Evolutionary conservation across 2,113 vertebrate genomes (phyloP).

Genomic region (Galemys pyrenaicus): DNA sequence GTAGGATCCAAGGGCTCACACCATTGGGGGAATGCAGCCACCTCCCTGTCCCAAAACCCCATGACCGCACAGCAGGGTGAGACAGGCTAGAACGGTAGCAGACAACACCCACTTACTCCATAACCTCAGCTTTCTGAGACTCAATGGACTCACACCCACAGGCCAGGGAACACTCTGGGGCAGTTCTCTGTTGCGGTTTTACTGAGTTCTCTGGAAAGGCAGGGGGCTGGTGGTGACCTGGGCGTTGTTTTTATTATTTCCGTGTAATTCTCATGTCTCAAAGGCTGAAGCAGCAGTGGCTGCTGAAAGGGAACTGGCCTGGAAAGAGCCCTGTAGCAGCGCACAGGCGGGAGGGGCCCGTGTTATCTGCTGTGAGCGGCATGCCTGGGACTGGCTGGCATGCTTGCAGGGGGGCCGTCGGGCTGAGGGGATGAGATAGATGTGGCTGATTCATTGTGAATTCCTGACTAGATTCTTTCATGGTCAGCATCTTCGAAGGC

Average conservation of each 20-base stretch:
- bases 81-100: constrained; percentile 11
- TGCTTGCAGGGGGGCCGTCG: not conserved
- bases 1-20: constrained; percentile 52
- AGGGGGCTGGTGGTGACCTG: not conserved
- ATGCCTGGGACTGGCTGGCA: too few species aligned
- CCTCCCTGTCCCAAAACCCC: constrained; percentile 25
- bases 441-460: not conserved
- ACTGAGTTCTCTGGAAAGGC: constrained; percentile 52
- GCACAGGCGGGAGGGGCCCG: too few species aligned
- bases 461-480: constrained; percentile 23
- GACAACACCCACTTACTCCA: constrained; percentile 38
- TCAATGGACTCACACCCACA: not conserved
- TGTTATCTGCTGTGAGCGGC: too few species aligned
- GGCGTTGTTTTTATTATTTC: constrained; percentile 54
- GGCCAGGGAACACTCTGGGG: not conserved
- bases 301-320: constrained; percentile 6
- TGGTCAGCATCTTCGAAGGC: not conserved
- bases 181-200: not conserved
- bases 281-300: constrained; percentile 33
- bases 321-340: constrained; percentile 59
- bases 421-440: constrained; percentile 8
- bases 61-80: not conserved
- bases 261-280: not conserved
- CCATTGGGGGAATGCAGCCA: constrained; percentile 41
- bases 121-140: constrained; percentile 39